These are phyloP conservation scores for Drosophila paucipuncta DNA, from an alignment of 2,888 invertebrate genomes.

Conservation along the genomic window DNA sequence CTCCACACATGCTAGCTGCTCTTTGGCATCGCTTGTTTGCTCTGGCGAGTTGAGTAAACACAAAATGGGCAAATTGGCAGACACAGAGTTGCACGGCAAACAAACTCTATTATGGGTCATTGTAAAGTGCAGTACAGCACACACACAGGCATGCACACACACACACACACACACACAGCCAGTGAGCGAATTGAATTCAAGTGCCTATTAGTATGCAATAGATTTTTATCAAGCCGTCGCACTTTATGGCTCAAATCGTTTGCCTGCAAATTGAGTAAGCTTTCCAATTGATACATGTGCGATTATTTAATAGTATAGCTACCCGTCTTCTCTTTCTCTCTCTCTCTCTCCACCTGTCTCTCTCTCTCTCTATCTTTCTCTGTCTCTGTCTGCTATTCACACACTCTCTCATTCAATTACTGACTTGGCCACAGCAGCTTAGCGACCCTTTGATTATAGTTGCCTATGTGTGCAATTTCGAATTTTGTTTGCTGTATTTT, in stretches of 20 bases:
- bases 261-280: conserved; percentile 62
- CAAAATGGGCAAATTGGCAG: conserved; percentile 71
- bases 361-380: not conserved
- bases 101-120: conserved; percentile 77
- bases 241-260: conserved; percentile 64
- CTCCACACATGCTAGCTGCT: conserved; percentile 29
- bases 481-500: conserved; percentile 45
- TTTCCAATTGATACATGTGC: conserved; percentile 57
- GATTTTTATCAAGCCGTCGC: conserved; percentile 72
- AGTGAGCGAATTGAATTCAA: conserved; percentile 72
- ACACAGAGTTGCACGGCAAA: conserved; percentile 68
- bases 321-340: not conserved
- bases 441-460: conserved; percentile 19
- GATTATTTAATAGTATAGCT: conserved; percentile 44
- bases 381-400: not conserved
- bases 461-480: conserved; percentile 21
- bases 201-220: conserved; percentile 76
- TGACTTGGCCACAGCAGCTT: conserved; percentile 11
- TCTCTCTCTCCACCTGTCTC: no score
- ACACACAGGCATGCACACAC: conserved; percentile 26
- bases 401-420: conserved; percentile 5
- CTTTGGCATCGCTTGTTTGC: conserved; percentile 59
- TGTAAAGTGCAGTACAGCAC: conserved; percentile 61
- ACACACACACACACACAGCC: not conserved
- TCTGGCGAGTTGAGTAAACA: conserved; percentile 66